A percentile compares a stretch with the other conserved stretches of the same genome.
Evolutionary conservation across 1,140 invertebrate species (phyloP).

Genomic region (Drosophila nebulosa): DNA sequence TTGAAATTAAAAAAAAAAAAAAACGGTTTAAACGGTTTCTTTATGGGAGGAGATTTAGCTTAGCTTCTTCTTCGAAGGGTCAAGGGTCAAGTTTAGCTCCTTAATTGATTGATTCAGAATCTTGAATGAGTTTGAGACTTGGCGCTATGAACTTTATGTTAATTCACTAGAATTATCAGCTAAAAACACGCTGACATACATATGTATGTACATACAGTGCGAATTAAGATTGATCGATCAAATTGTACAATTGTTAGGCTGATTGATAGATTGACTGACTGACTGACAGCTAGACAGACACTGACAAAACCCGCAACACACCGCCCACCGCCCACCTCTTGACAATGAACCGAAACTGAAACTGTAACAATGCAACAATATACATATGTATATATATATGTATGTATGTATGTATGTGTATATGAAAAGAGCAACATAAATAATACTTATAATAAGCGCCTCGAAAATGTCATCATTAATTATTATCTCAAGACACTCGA

Average conservation of each 20-base stretch:
- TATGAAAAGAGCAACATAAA: slow-evolving; percentile 52
- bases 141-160: too few relatives aligned
- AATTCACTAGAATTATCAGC: neutral
- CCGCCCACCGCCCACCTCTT: neutral
- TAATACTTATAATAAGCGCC: slow-evolving; percentile 56
- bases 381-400: too few relatives aligned
- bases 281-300: neutral
- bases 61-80: too few relatives aligned
- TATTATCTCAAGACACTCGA: slow-evolving; percentile 27
- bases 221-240: slow-evolving; percentile 5
- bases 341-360: neutral
- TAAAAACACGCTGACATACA: neutral
- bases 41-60: neutral
- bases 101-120: too few relatives aligned
- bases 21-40: neutral
- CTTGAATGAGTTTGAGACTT: too few relatives aligned
- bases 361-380: slow-evolving; percentile 1
- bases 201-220: neutral
- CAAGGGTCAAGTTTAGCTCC: too few relatives aligned
- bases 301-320: too few relatives aligned
- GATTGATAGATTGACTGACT: slow-evolving; percentile 10
- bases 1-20: neutral
- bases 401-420: too few relatives aligned
- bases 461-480: slow-evolving; percentile 66
- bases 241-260: slow-evolving; percentile 1